Evolutionary conservation across 2,113 vertebrate genomes (phyloP).

Genomic region (Lagopus muta): DNA sequence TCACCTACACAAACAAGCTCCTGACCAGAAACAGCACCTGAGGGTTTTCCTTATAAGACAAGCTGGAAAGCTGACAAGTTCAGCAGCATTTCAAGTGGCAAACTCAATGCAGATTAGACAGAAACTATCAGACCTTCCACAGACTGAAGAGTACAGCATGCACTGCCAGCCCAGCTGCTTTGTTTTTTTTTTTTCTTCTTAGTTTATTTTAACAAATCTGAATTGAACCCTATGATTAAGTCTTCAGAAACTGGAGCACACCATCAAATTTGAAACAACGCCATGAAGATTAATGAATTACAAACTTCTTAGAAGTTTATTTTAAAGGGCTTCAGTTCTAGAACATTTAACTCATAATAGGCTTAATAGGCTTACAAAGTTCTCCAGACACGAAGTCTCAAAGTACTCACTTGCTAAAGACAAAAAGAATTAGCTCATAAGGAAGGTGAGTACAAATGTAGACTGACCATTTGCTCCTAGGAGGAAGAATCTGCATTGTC

Average conservation of each 20-base stretch:
- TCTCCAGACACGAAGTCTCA: background rate
- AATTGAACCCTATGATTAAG: background rate
- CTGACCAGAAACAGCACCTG: conserved; percentile 32
- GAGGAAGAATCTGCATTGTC: background rate
- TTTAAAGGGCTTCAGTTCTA: background rate
- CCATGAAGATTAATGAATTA: background rate
- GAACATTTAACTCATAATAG: accelerated
- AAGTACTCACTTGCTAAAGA: background rate
- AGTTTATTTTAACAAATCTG: background rate
- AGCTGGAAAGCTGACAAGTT: conserved; percentile 38
- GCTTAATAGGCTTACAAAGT: background rate
- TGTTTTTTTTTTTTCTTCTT: background rate
- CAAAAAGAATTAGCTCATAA: background rate
- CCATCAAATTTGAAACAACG: background rate
- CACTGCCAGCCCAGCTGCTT: background rate
- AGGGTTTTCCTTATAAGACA: background rate
- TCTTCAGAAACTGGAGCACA: background rate
- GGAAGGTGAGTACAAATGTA: background rate
- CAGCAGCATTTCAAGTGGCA: conserved; percentile 15
- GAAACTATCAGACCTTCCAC: background rate
- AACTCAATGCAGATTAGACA: conserved; percentile 34
- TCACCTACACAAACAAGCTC: conserved; percentile 10
- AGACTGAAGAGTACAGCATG: background rate
- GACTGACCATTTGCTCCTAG: background rate
- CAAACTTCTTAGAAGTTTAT: background rate